Percentiles rank a stretch among this genome's conserved stretches.
These are phyloP conservation scores for Phocoena sinus DNA, from an alignment of 2,113 vertebrate genomes.

Conservation along the genomic window DNA sequence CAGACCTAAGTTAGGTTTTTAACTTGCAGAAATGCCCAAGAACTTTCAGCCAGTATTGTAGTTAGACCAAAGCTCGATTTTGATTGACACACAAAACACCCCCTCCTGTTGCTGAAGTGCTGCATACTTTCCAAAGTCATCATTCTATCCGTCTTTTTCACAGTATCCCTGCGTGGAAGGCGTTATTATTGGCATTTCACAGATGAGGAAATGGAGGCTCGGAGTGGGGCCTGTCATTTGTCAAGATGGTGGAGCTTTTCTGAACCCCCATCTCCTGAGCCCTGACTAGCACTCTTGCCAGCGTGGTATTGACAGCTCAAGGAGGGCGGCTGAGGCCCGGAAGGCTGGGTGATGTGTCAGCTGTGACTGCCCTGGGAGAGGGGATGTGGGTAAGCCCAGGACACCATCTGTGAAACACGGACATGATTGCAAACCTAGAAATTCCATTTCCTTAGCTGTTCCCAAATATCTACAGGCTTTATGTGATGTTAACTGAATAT, in stretches of 20 bases:
- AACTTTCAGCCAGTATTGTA: background rate
- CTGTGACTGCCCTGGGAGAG: background rate
- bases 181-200: background rate
- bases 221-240: background rate
- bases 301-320: no score
- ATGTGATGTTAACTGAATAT: background rate
- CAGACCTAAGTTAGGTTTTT: background rate
- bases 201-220: background rate
- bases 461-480: background rate
- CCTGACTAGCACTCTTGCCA: no score
- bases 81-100: background rate
- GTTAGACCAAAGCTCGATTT: background rate
- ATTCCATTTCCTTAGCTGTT: background rate
- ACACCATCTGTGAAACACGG: background rate
- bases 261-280: background rate
- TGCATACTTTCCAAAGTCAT: background rate
- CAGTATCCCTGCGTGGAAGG: background rate
- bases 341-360: background rate
- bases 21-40: background rate
- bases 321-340: background rate
- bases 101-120: background rate
- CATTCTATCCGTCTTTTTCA: background rate
- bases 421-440: background rate
- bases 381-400: background rate
- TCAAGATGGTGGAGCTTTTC: background rate